Base-by-base conservation (phyloP, 2,797 vertebrate genomes). In the Pseudomugil gertrudae region DNA sequence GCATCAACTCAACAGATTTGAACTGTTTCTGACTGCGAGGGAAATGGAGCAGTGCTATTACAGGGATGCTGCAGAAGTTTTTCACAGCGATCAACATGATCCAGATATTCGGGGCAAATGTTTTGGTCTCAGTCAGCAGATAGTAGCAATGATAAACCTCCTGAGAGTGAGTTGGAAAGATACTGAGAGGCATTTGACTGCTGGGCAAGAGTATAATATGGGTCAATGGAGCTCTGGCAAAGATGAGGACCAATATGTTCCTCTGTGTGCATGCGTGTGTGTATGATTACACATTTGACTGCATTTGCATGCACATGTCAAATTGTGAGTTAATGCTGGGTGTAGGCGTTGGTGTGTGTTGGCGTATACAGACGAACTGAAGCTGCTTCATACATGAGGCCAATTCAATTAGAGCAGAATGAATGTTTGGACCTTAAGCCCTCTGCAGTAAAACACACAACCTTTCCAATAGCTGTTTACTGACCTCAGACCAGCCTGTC, bases 191-290 rank as follows among this genome's bases (percentile, higher is more conserved):
- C 35, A 14, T 66, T 75, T 79, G 21, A 81, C 77, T 85, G 78
- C 74, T 70, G 78, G 81, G 73, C 61, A 79, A 3, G 50, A 68
- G 24, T 24, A 45, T 19, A 77, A 90, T 91, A 26, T 93, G 84
- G 87, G 91, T 92, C 90, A 92, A 74, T 87, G 76, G 86, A 81
- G 78, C 74, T 43, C 69, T 82, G 86, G 82, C 69, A 78, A 80
- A 85, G 73, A 85, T 82, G 62, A 84, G 59, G 50, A 59, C 74
- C 84, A 73, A 80, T 78, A 78, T 87, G 75, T 74, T 68, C 69
- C 9, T 66, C 9, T 66, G 57, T 55, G 32, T 52, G 5, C 60
- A 45, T 45, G 67, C 64, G 66, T 74, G 45, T 66, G 58, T 65
- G 38, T 69, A 32, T 62, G 53, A 58, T 66, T 65, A 27, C 56